Percentiles rank a stretch among this genome's conserved stretches.
Evolutionary conservation across 2,797 vertebrate species (phyloP).

Genomic region (Coregonus suidteri): DNA sequence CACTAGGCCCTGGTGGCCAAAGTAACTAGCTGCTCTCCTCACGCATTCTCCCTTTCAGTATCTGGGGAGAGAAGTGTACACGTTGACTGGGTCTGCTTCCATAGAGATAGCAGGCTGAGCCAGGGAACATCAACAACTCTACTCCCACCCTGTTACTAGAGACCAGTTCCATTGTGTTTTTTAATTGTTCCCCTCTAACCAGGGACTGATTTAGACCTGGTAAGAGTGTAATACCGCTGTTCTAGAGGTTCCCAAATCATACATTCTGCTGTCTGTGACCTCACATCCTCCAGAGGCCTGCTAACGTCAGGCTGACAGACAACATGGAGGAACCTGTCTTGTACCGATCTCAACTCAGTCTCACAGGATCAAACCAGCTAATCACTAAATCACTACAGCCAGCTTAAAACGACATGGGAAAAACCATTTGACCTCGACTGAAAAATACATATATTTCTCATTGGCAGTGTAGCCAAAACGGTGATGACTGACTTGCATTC

Average conservation of each 20-base stretch:
- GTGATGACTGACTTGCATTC: not conserved
- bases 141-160: conserved; percentile 30
- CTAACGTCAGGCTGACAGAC: not conserved
- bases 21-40: conserved; percentile 51
- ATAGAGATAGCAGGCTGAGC: conserved; percentile 45
- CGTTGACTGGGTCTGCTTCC: conserved; percentile 55
- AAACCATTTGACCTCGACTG: not conserved
- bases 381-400: not conserved
- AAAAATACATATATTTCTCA: not conserved
- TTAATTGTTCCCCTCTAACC: too few species aligned
- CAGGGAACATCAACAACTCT: conserved; percentile 42
- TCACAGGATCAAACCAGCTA: not conserved
- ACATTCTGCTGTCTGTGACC: conserved; percentile 23
- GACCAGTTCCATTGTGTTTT: too few species aligned
- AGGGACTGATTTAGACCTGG: too few species aligned
- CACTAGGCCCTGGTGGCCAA: conserved; percentile 49
- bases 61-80: conserved; percentile 45
- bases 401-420: conserved; percentile 10
- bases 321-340: conserved; percentile 12
- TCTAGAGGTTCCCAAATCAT: conserved; percentile 28
- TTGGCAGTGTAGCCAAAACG: not conserved
- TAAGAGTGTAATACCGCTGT: not conserved
- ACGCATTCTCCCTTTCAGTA: conserved; percentile 37
- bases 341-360: not conserved
- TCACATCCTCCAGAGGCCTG: conserved; percentile 21